Evolutionary conservation across 2,113 vertebrate genomes (phyloP).

Genomic region (Phaethon lepturus): DNA sequence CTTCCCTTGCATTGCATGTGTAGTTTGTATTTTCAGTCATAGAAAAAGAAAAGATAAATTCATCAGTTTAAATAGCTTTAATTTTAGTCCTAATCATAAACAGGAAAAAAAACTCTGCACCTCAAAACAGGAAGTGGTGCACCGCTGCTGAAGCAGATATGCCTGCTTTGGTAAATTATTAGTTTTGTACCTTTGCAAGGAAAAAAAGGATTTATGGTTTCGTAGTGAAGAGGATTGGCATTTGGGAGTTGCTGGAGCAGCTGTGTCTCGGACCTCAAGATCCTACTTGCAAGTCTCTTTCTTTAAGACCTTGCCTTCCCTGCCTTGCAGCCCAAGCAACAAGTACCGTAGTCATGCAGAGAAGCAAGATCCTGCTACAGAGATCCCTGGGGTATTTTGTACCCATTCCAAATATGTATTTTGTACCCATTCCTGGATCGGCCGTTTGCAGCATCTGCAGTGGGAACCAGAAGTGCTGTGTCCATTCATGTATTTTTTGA

Average conservation of each 20-base stretch:
- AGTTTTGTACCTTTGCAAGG: neutral
- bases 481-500: neutral
- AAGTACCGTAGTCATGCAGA: neutral
- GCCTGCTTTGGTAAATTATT: neutral
- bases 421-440: neutral
- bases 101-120: accelerated
- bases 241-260: neutral
- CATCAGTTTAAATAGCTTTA: neutral
- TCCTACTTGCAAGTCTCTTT: neutral
- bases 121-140: neutral
- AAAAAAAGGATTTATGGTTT: accelerated
- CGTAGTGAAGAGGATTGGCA: neutral
- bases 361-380: neutral
- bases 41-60: neutral
- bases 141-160: neutral
- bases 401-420: no score
- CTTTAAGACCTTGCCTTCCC: neutral
- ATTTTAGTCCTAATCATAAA: neutral
- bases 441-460: neutral
- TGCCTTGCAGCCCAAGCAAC: neutral
- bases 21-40: neutral
- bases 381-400: neutral
- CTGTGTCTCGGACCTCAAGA: neutral
- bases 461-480: neutral
- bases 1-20: neutral